Evolutionary conservation across 2,113 vertebrate genomes (phyloP).

Genomic region (Cheirogaleus medius): DNA sequence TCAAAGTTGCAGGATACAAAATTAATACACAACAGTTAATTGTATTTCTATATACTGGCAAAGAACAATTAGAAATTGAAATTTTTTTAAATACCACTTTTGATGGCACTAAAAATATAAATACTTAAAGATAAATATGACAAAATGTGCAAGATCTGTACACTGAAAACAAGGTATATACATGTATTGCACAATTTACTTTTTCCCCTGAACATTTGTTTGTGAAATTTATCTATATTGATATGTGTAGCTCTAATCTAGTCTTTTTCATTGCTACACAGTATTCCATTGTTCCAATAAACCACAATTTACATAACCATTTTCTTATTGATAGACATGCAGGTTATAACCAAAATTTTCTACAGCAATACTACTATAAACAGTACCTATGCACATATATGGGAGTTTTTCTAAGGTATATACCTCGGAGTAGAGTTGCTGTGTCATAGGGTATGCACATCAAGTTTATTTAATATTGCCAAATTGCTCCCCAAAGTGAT

Average conservation of each 20-base stretch:
- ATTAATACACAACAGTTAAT: neutral
- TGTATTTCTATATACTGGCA: neutral
- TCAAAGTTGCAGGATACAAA: neutral
- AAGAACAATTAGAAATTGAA: neutral
- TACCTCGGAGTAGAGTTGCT: neutral
- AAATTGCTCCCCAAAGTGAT: neutral
- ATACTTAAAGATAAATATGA: neutral
- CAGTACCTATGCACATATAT: neutral
- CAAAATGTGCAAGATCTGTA: neutral
- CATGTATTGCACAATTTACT: neutral
- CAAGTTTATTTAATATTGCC: neutral
- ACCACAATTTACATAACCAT: neutral
- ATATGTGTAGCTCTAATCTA: neutral
- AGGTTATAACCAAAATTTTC: neutral
- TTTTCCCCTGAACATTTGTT: neutral
- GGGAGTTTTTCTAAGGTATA: neutral
- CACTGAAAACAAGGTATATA: neutral
- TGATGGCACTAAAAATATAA: neutral
- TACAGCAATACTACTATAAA: neutral
- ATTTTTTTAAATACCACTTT: neutral
- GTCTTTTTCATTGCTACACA: neutral
- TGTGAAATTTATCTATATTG: neutral
- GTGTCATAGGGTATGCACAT: neutral
- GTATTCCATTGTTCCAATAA: neutral
- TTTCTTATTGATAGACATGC: neutral